A percentile compares a stretch with the other conserved stretches of the same genome.
Conservation (phyloP, 2,797 vertebrate genomes). For the Pachyuromys duprasi region DNA sequence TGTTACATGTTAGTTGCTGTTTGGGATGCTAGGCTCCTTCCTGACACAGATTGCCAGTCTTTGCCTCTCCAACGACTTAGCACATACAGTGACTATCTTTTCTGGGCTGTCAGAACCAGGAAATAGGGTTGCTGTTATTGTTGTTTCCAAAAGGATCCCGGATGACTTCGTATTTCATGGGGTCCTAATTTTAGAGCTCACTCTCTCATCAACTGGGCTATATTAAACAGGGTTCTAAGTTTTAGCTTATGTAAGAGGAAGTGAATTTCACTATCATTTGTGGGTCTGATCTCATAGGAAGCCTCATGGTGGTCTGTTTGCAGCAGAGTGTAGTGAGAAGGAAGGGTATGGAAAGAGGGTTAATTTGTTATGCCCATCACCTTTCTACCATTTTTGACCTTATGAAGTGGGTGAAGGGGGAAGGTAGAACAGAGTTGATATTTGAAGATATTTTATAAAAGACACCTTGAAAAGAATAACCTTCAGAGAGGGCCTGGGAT, state of each 20-base stretch:
- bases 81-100: neutral
- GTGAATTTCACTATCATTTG: neutral
- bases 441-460: neutral
- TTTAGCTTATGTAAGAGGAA: slow-evolving; percentile 14
- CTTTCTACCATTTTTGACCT: neutral
- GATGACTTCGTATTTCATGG: slow-evolving; percentile 51
- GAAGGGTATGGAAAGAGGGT: neutral
- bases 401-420: neutral
- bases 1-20: slow-evolving; percentile 59
- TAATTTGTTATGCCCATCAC: neutral
- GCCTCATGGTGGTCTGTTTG: neutral
- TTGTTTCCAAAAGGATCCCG: slow-evolving; percentile 26
- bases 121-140: slow-evolving; percentile 22
- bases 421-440: neutral
- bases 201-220: neutral
- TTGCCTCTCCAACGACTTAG: slow-evolving; percentile 39
- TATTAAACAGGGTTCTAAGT: neutral
- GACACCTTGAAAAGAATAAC: neutral
- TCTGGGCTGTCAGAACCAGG: neutral
- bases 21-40: slow-evolving; percentile 72
- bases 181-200: slow-evolving; percentile 62
- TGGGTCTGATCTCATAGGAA: slow-evolving; percentile 43
- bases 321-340: neutral
- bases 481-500: neutral
- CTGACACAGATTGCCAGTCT: slow-evolving; percentile 35